Conservation (phyloP, 2,113 vertebrate species). For the Hipposideros armiger region DNA sequence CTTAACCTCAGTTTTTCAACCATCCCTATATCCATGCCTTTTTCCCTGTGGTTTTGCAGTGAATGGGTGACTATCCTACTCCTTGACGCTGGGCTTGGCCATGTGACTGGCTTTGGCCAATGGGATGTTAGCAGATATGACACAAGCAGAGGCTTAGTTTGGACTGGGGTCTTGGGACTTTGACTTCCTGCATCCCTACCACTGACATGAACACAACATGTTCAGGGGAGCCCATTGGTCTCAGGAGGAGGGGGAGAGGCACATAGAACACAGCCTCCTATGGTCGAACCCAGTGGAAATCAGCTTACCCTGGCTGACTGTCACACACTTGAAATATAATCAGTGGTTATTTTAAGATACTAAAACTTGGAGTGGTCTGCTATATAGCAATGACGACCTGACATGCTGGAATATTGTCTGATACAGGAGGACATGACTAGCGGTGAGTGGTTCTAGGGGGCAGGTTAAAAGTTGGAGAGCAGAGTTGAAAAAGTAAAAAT, state of each 20-base stretch:
- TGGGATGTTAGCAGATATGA: background rate
- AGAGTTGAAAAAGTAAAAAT: background rate
- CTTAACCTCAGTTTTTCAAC: background rate
- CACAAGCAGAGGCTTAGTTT: background rate
- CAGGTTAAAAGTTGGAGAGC: background rate
- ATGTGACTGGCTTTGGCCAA: background rate
- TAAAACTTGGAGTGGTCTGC: background rate
- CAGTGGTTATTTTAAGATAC: background rate
- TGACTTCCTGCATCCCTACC: background rate
- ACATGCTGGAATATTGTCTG: background rate
- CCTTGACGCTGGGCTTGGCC: background rate
- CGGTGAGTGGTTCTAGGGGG: background rate
- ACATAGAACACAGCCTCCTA: background rate
- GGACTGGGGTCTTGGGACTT: background rate
- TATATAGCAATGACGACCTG: background rate
- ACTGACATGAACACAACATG: too few species aligned
- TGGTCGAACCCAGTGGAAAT: background rate
- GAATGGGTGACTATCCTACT: background rate
- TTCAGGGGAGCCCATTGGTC: background rate
- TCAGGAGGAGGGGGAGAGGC: background rate
- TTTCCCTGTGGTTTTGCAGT: background rate
- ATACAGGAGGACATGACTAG: background rate
- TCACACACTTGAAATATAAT: background rate
- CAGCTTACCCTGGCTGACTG: background rate
- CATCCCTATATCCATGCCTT: background rate